Percentiles rank a stretch among this genome's conserved stretches.
These are phyloP conservation scores for Phalacrocorax pelagicus DNA, from an alignment of 2,113 vertebrate genomes.

Conservation along the genomic window DNA sequence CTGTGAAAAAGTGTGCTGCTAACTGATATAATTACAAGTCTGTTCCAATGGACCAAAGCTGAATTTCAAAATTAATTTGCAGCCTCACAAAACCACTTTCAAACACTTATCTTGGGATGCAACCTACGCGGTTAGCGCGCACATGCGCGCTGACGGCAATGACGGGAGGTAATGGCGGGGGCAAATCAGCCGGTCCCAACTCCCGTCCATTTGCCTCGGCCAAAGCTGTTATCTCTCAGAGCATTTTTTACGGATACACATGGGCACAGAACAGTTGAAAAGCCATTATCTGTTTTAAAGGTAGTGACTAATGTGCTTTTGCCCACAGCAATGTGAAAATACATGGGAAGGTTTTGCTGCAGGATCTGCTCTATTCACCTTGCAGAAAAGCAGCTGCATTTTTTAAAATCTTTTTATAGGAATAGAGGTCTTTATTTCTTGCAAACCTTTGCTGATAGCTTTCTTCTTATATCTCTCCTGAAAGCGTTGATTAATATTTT, in stretches of 20 bases:
- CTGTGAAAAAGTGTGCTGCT: neutral
- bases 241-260: neutral
- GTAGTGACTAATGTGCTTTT: conserved; percentile 1
- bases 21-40: neutral
- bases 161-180: neutral
- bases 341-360: neutral
- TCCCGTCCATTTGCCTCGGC: neutral
- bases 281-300: neutral
- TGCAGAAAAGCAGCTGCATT: neutral
- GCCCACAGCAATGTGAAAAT: neutral
- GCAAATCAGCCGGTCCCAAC: neutral
- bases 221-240: neutral
- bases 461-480: neutral
- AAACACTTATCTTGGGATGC: neutral
- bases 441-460: neutral
- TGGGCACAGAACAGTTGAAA: neutral
- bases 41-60: neutral
- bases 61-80: neutral
- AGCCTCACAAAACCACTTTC: neutral
- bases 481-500: neutral
- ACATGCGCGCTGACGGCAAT: accelerated
- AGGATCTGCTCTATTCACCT: neutral
- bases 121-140: accelerated
- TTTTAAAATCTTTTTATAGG: neutral
- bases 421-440: neutral